These are phyloP conservation scores for Gambusia affinis DNA, from an alignment of 2,113 vertebrate genomes.

Conservation along the genomic window DNA sequence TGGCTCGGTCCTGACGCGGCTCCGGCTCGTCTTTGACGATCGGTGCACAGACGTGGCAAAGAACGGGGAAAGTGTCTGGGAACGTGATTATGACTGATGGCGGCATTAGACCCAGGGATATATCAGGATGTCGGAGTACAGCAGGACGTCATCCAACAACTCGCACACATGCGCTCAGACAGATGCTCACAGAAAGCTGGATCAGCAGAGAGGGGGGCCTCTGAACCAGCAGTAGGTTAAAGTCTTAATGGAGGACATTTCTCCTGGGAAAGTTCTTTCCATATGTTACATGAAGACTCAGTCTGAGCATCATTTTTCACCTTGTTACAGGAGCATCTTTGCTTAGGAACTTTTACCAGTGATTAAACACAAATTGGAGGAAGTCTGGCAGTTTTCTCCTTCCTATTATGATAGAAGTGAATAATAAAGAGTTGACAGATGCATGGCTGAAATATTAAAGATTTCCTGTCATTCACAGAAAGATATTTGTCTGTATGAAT, in stretches of 20 bases:
- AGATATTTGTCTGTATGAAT: slow-evolving; percentile 11
- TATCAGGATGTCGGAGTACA: slow-evolving; percentile 61
- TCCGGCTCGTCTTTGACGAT: not conserved
- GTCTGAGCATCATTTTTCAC: slow-evolving; percentile 49
- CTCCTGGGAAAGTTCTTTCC: slow-evolving; percentile 58
- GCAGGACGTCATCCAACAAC: slow-evolving; percentile 49
- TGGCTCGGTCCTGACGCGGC: slow-evolving; percentile 13
- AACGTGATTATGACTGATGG: slow-evolving; percentile 16
- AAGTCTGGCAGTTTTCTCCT: not conserved
- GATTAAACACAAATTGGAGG: not conserved
- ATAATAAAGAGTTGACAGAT: not conserved
- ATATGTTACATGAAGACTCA: slow-evolving; percentile 54
- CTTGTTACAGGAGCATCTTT: slow-evolving; percentile 47
- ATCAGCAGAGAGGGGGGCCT: slow-evolving; percentile 61
- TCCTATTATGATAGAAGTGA: not conserved
- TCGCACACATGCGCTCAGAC: slow-evolving; percentile 20
- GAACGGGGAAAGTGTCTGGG: not conserved
- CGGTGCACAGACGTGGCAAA: not conserved
- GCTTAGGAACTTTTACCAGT: not conserved
- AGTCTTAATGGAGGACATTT: slow-evolving; percentile 71
- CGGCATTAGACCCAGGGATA: slow-evolving; percentile 68
- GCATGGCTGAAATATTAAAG: slow-evolving; percentile 24
- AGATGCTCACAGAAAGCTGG: slow-evolving; percentile 41
- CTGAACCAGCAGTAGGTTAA: slow-evolving; percentile 68
- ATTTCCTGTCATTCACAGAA: slow-evolving; percentile 41